Conservation (phyloP, 2,888 invertebrate species). For the Melinaea marsaeus region DNA sequence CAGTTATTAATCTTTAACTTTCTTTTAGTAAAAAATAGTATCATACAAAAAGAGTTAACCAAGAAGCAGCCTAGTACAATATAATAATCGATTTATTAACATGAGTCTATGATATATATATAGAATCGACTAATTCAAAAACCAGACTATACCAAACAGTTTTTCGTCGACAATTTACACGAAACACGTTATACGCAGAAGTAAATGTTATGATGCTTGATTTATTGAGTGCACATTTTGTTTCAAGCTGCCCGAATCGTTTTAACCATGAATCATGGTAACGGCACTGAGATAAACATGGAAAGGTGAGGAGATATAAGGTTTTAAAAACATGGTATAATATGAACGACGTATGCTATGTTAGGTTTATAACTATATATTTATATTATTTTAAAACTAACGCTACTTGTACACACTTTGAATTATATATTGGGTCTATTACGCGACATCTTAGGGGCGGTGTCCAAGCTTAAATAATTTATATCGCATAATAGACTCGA, state of each 20-base stretch:
- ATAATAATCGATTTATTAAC: not conserved
- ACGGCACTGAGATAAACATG: slow-evolving; percentile 50
- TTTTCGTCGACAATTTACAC: slow-evolving; percentile 51
- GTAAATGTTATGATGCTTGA: slow-evolving; percentile 62
- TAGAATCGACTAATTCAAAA: slow-evolving; percentile 15
- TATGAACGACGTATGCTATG: too few relatives aligned
- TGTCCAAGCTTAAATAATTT: too few relatives aligned
- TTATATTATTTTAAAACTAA: too few relatives aligned
- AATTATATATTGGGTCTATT: too few relatives aligned
- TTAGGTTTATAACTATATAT: too few relatives aligned
- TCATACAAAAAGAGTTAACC: too few relatives aligned
- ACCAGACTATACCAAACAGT: slow-evolving; percentile 32
- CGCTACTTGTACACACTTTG: too few relatives aligned
- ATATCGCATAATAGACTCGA: too few relatives aligned
- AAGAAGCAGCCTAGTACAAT: not conserved
- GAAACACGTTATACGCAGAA: slow-evolving; percentile 38
- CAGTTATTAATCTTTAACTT: too few relatives aligned
- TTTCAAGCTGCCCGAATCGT: slow-evolving; percentile 46
- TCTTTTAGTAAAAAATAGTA: too few relatives aligned
- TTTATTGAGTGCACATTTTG: slow-evolving; percentile 62
- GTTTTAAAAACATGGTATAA: too few relatives aligned
- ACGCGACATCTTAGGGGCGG: too few relatives aligned
- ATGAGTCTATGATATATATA: slow-evolving; percentile 14
- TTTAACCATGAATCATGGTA: slow-evolving; percentile 57
- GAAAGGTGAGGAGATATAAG: slow-evolving; percentile 38